Base-by-base conservation (phyloP, 2,797 vertebrate species). In the Neoniphon sammara region DNA sequence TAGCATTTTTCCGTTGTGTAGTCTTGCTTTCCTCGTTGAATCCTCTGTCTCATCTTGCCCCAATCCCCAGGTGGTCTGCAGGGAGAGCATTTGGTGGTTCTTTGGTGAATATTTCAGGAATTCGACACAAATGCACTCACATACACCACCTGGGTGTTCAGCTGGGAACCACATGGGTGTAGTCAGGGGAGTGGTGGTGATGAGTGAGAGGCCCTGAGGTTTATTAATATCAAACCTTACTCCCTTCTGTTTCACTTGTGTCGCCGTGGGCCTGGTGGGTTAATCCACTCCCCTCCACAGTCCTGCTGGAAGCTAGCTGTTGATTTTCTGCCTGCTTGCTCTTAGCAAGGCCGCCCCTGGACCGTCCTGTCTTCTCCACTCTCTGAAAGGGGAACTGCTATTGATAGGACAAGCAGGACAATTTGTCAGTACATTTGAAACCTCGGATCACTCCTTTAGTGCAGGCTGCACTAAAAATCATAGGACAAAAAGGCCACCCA, bases 141-240 rank as follows among this genome's bases (percentile, higher is more conserved):
- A 54, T 42, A 21, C 36, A 78, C 69, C 77, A 84, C 74, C 77
- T 81, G 57, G 27, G n/a, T 53, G 42, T 62, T 93, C 87, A 93
- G 91, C 88, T 93, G 90, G 75, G 61, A 65, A 85, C 85, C 91
- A 91, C 85, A 91, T 91, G 86, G 85, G 70, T 54, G 63, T 63
- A 55, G 73, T 64, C 54, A 56, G 27, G 62, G 49, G 39, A 74
- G 57, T 27, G 4, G 44, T 62, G 61, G 59, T 69, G 71, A 59
- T 3, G 72, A 71, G 55, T 66, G 63, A 68, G 74, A 58, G 69
- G 66, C 73, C 57, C 50, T 20, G 54, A 49, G 46, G 54, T 84
- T 77, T 82, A 82, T 88, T 91, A 84, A 88, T 81, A 90, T 65
- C 70, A 81, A 87, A 83, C 82, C 82, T 75, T 82, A 75, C 73